A percentile compares a stretch with the other conserved stretches of the same genome.
phyloP scores from a whole-genome alignment of 2,888 invertebrate species.

The Saturnia japonica region DNA sequence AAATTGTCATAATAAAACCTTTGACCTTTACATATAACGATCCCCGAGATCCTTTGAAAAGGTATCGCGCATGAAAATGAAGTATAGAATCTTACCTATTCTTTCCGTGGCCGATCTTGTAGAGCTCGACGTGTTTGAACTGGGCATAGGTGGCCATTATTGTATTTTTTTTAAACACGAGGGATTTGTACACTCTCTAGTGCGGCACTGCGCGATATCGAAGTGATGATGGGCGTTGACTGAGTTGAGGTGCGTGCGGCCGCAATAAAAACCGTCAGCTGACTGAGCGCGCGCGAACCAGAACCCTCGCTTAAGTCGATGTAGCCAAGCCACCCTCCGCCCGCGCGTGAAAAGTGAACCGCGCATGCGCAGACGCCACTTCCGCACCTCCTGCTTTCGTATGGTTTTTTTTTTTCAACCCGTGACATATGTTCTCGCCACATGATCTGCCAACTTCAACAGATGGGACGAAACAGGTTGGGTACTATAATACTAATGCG shows the following conservation, averaged over 20 bases:
- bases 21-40: constrained; percentile 45
- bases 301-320: constrained; percentile 78
- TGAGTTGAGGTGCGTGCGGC: constrained; percentile 49
- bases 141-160: constrained; percentile 95
- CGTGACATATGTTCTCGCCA: constrained; percentile 37
- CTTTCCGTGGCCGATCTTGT: constrained; percentile 96
- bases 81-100: constrained; percentile 85
- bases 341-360: constrained; percentile 62
- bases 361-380: constrained; percentile 65
- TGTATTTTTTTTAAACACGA: constrained; percentile 46
- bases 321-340: constrained; percentile 68
- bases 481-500: constrained; percentile 29
- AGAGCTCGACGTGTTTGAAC: constrained; percentile 96
- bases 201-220: constrained; percentile 55
- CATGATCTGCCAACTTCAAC: constrained; percentile 35
- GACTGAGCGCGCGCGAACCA: constrained; percentile 76
- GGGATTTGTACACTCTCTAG: constrained; percentile 55
- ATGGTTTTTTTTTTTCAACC: constrained; percentile 32
- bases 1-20: constrained; percentile 24
- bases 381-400: constrained; percentile 56
- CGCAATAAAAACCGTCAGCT: constrained; percentile 69
- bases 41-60: constrained; percentile 30
- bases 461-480: constrained; percentile 38
- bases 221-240: constrained; percentile 35
- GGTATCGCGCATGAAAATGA: constrained; percentile 48